Base-by-base conservation (phyloP, 1,140 invertebrate species). In the Lepidotrigona ventralis region DNA sequence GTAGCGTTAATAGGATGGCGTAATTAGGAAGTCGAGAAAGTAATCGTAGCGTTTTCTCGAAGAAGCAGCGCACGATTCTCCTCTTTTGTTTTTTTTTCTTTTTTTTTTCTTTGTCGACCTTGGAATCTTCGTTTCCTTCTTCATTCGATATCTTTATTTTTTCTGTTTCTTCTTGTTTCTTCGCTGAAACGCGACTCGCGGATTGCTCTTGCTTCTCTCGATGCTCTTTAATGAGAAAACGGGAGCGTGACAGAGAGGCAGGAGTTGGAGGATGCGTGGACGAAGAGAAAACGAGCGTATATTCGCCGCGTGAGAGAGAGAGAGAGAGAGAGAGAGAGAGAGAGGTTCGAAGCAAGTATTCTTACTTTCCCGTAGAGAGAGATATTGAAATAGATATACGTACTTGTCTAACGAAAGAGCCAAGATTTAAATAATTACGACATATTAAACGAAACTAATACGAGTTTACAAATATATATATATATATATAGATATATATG, bases 351-450 rank as follows among this genome's bases (percentile, higher is more conserved):
- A 79, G 71, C 68, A 39, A 68, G 29, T 60, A 74, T 76, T 81
- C 63, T 66, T 53, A 51, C 60, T 81, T 39, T 46, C 53, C 53
- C 51, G 53, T 75, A 69, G 46, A 70, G 21, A 74, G 11, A 63
- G 33, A 76, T 58, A 76, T 63, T 71, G 15, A 72, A 72, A 71
- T 56, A 46, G 8, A 66, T 76, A 66, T 76, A 76, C 58, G 58
- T 39, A 73, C 23, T 53, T 64, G 71, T 81, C 63, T 84, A 69
- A 73, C 26, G 58, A 84, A 80, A 79, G 58, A 80, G 75, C 66
- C 81, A 83, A 79, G 75, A 86, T 86, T 74, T 60, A 84, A 77
- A 85, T 75, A 81, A 84, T 72, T 81, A 79, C 53, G 54, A 78
- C 54, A 53, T 66, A 86, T 81, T 79, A 75, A 82, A 76, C 79